These are phyloP conservation scores for pig (Sus scrofa) DNA, from an alignment of 2,113 vertebrate genomes.

Conservation along the genomic window DNA sequence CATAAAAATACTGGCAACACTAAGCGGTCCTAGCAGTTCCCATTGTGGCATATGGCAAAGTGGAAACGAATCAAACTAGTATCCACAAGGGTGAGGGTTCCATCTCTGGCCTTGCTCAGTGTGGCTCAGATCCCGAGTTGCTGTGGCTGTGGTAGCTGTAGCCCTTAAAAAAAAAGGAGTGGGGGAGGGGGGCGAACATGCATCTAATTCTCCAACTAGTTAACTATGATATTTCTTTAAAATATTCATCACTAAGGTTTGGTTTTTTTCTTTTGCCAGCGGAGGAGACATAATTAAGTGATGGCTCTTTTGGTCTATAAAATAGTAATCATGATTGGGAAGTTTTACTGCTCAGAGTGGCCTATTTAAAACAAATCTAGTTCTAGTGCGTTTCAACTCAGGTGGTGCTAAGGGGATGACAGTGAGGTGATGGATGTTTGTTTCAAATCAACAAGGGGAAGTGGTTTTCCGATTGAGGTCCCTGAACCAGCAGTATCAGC, in stretches of 20 bases:
- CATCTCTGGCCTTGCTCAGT: too few relatives aligned
- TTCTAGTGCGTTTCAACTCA: not conserved
- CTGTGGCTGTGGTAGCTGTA: too few relatives aligned
- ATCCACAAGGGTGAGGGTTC: too few relatives aligned
- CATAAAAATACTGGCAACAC: not conserved
- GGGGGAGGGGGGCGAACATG: constrained; percentile 32
- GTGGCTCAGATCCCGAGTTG: too few relatives aligned
- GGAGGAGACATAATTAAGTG: constrained; percentile 24
- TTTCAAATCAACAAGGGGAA: constrained; percentile 10
- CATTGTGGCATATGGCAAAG: too few relatives aligned
- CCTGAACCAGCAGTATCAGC: not conserved
- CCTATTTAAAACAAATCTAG: constrained; percentile 60
- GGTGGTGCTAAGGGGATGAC: not conserved
- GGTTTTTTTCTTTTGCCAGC: not conserved
- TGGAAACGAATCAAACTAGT: too few relatives aligned
- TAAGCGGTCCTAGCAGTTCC: not conserved
- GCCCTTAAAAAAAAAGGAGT: too few relatives aligned
- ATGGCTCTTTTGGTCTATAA: constrained; percentile 38
- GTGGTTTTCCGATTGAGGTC: not conserved
- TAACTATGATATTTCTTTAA: constrained; percentile 26
- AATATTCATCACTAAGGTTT: not conserved
- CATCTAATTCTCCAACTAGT: constrained; percentile 18
- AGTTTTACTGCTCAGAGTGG: constrained; percentile 14
- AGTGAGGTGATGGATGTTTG: not conserved
- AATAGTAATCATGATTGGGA: constrained; percentile 21